Base-by-base conservation (phyloP, 2,888 invertebrate species). In the Subacronicta megacephala region DNA sequence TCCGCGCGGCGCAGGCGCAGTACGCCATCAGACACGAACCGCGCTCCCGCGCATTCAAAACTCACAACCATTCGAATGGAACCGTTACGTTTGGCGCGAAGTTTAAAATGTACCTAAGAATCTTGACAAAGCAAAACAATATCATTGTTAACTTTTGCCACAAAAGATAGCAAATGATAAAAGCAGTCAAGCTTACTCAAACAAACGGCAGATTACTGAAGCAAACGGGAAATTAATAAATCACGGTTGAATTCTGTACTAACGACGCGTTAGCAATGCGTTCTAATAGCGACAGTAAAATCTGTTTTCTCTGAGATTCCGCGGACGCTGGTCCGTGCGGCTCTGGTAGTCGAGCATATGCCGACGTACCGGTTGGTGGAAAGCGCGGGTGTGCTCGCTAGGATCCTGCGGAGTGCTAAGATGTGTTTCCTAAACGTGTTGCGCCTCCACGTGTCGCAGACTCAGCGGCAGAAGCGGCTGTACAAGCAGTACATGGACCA, bases 361-460 rank as follows among this genome's bases (percentile, higher is more conserved):
- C 89, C 85, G 80, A 88, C 87, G 57, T 89, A 89, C 70, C 81
- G 85, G 71, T 77, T 90, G 72, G 89, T 90, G 75, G 81, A 81
- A 66, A 82, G 81, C 50, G 78, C 77, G 44, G 82, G 85, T 62
- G 78, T 75, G 55, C 54, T 82, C n/a, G 67, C 69, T 44, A 78
- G 83, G 46, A 59, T 86, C 73, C 72, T 89, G 54, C 69, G 71
- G 23, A 62, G 71, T 61, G 61, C 84, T 35, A 92, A 88, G 77
- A 95, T 95, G 95, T 95, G 95, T 81, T 94, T 95, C 77, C 83
- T 95, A 13, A 95, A 95, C 81, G 92, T 95, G 41, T 74, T 95
- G 37, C 91, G 95, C 7, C 81, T 95, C 20, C 95, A 95, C 65
- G 94, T 95, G 35, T 91, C 93, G 13, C 94, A 95, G 65, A 92